Conservation (phyloP, 1,140 invertebrate genomes). For the Hesperophylax magnus region DNA sequence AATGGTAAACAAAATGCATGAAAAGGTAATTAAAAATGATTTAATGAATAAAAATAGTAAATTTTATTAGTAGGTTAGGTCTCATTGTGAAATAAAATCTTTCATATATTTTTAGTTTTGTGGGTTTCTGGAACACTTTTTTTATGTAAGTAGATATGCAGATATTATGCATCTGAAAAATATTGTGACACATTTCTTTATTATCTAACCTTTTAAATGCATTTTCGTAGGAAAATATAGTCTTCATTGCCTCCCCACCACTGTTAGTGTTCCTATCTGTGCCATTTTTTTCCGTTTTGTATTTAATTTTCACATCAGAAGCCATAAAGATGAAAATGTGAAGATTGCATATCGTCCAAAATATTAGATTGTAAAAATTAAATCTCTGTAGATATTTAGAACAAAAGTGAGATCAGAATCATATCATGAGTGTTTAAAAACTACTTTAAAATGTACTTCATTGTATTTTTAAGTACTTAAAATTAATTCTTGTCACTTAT, state of each 20-base stretch:
- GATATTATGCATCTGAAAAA: too few species aligned
- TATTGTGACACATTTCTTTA: too few species aligned
- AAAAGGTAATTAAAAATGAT: neutral
- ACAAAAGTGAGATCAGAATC: conserved; percentile 53
- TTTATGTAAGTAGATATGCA: too few species aligned
- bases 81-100: too few species aligned
- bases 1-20: neutral
- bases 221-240: too few species aligned
- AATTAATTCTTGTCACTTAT: too few species aligned
- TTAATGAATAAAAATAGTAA: too few species aligned
- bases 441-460: conserved; percentile 40
- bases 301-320: conserved; percentile 24
- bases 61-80: too few species aligned
- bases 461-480: conserved; percentile 7
- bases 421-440: conserved; percentile 50
- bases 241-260: conserved; percentile 5
- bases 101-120: too few species aligned
- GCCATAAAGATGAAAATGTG: conserved; percentile 10
- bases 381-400: conserved; percentile 37
- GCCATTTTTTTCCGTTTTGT: conserved; percentile 30
- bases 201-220: too few species aligned
- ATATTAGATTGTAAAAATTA: conserved; percentile 12
- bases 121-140: too few species aligned
- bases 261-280: conserved; percentile 44
- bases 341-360: conserved; percentile 44